Base-by-base conservation (phyloP, 2,888 invertebrate species). In the Andrena camellia region DNA sequence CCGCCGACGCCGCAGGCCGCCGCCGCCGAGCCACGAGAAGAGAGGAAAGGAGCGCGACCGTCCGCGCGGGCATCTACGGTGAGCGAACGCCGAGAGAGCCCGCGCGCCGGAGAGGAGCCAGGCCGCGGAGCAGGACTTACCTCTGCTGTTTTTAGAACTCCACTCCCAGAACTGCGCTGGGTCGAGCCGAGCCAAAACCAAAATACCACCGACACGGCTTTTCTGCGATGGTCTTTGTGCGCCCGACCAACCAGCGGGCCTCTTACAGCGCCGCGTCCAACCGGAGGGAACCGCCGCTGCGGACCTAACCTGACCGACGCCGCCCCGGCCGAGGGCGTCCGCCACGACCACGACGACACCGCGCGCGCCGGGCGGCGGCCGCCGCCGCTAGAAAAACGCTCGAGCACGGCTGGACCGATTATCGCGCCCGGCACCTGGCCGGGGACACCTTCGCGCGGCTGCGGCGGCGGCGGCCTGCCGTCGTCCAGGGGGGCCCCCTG, bases 121-220 rank as follows among this genome's bases (percentile, higher is more conserved):
- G 57, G 59, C 64, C 66, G 76, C 73, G 70, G 81, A 87, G 88
- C 91, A 91, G 90, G 91, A 94, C 94, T 94, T 94, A 93, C 94
- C 94, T 94, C 93, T 93, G 94, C 94, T 93, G 94, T 94, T 93
- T 94, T 94, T 94, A 93, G 94, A 94, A 92, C 94, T 93, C 93
- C 94, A 92, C 94, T 93, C 94, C 94, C 93, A 94, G 94, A 93
- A 93, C 93, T 92, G 93, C 92, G 91, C 92, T 42, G 92, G 92
- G 91, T 90, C 92, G 93, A 92, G 92, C 91, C 93, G 93, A 94
- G 94, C 94, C 94, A 94, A 94, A 94, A 93, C 94, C 93, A 93
- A 94, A 94, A 94, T 94, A 94, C 93, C 93, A 92, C 90, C 93
- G 91, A 92, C 92, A 90, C 91, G 90, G 90, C 85, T 82, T 88